phyloP scores from a whole-genome alignment of 1,140 invertebrate genomes.

The Hylyphantes graminicola region DNA sequence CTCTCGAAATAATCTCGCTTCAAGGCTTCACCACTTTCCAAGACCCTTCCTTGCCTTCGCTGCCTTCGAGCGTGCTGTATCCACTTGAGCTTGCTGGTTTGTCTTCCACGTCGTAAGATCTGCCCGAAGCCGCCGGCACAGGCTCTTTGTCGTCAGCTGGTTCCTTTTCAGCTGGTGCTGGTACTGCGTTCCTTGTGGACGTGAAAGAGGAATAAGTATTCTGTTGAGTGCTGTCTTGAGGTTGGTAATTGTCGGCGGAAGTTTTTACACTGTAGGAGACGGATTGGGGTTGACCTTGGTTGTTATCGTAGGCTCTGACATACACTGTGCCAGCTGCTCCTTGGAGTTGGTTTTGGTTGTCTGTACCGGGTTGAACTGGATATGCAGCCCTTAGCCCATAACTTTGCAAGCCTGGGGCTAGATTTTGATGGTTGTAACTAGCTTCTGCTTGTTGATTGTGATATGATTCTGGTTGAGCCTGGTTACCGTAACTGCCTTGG shows the following conservation, averaged over 20 bases:
- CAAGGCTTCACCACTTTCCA: slow-evolving; percentile 25
- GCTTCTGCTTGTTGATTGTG: slow-evolving; percentile 21
- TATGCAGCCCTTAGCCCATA: slow-evolving; percentile 48
- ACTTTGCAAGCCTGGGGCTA: slow-evolving; percentile 15
- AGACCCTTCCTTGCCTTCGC: slow-evolving; percentile 36
- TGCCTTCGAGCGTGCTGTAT: slow-evolving; percentile 46
- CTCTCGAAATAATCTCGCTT: background rate
- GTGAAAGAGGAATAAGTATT: slow-evolving; percentile 6
- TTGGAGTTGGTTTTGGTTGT: slow-evolving; percentile 7
- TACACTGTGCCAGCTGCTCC: slow-evolving; percentile 25
- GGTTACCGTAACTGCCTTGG: slow-evolving; percentile 24
- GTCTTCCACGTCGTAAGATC: slow-evolving; percentile 15
- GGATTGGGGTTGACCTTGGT: slow-evolving; percentile 15
- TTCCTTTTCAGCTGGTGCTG: background rate
- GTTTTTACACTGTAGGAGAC: background rate
- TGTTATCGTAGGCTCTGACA: slow-evolving; percentile 33
- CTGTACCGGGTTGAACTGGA: background rate
- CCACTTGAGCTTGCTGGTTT: background rate
- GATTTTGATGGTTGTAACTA: slow-evolving; percentile 1
- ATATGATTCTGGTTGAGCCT: slow-evolving; percentile 21
- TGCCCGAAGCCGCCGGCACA: background rate
- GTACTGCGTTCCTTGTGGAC: background rate
- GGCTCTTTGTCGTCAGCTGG: background rate
- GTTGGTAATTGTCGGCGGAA: slow-evolving; percentile 7
- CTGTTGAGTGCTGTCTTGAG: slow-evolving; percentile 18